These are phyloP conservation scores for Macrosoma leucophasiata DNA, from an alignment of 2,888 invertebrate genomes.

Conservation along the genomic window DNA sequence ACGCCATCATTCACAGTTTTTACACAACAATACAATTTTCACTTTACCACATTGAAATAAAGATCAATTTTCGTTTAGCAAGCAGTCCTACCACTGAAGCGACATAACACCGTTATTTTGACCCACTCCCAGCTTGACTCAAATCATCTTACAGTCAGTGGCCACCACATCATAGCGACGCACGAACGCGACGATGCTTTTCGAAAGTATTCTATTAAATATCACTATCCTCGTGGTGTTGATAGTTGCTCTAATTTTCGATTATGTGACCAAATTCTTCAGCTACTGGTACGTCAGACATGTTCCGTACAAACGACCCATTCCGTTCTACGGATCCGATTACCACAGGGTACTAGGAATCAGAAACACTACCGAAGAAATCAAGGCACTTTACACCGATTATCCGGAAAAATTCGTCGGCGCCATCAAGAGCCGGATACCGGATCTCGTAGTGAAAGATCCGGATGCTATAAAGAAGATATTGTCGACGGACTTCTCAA, in stretches of 20 bases:
- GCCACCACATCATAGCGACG: conserved; percentile 39
- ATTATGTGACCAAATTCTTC: conserved; percentile 67
- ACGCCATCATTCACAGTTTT: too few species aligned
- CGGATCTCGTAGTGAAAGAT: conserved; percentile 63
- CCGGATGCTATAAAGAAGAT: conserved; percentile 60
- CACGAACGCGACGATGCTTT: conserved; percentile 61
- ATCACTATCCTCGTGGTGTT: conserved; percentile 42
- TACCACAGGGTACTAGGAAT: conserved; percentile 55
- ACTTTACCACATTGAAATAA: too few species aligned
- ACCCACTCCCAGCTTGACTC: conserved; percentile 45
- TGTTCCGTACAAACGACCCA: conserved; percentile 50
- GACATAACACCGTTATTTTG: conserved; percentile 53
- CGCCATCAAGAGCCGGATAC: conserved; percentile 59
- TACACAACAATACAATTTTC: too few species aligned
- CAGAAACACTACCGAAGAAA: conserved; percentile 52
- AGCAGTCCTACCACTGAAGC: conserved; percentile 40
- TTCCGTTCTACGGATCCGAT: conserved; percentile 62
- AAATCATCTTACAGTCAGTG: conserved; percentile 39
- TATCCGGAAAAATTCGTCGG: conserved; percentile 57
- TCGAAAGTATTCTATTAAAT: conserved; percentile 64
- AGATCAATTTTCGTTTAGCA: too few species aligned
- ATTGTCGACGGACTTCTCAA: conserved; percentile 62
- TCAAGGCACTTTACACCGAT: conserved; percentile 45
- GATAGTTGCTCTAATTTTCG: conserved; percentile 52
- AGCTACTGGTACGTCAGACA: conserved; percentile 69